A percentile compares a stretch with the other conserved stretches of the same genome.
These are phyloP conservation scores for Phragmatobia fuliginosa DNA, from an alignment of 2,888 invertebrate genomes.

Conservation along the genomic window DNA sequence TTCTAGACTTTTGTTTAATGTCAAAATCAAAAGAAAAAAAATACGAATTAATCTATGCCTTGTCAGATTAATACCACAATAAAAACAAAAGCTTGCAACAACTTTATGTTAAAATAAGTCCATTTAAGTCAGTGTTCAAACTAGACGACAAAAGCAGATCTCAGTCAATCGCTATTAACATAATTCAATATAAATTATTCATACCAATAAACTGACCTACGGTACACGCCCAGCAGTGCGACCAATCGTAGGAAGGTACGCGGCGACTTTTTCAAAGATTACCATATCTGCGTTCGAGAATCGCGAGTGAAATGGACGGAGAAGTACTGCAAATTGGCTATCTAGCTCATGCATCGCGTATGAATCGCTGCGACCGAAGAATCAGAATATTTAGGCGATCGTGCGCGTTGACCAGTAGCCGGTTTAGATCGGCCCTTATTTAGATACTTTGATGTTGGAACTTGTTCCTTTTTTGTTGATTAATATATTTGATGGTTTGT, in stretches of 20 bases:
- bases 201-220: conserved; percentile 63
- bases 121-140: conserved; percentile 25
- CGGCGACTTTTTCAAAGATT: conserved; percentile 72
- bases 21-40: not conserved
- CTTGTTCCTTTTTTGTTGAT: conserved; percentile 33
- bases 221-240: conserved; percentile 51
- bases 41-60: conserved; percentile 6
- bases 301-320: conserved; percentile 59
- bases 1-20: not conserved
- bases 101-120: conserved; percentile 26
- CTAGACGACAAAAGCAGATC: conserved; percentile 42
- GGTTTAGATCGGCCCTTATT: conserved; percentile 69
- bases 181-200: conserved; percentile 68
- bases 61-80: conserved; percentile 17
- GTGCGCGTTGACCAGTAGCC: conserved; percentile 64
- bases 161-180: conserved; percentile 58
- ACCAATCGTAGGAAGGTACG: conserved; percentile 48
- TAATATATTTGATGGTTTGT: conserved; percentile 30
- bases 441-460: conserved; percentile 59
- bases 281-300: conserved; percentile 77
- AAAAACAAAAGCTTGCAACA: conserved; percentile 38
- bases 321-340: conserved; percentile 75
- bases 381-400: conserved; percentile 73
- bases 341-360: conserved; percentile 77
- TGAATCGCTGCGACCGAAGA: conserved; percentile 59